Base-by-base conservation (phyloP, 1,140 invertebrate species). In the Steinernema feltiae region DNA sequence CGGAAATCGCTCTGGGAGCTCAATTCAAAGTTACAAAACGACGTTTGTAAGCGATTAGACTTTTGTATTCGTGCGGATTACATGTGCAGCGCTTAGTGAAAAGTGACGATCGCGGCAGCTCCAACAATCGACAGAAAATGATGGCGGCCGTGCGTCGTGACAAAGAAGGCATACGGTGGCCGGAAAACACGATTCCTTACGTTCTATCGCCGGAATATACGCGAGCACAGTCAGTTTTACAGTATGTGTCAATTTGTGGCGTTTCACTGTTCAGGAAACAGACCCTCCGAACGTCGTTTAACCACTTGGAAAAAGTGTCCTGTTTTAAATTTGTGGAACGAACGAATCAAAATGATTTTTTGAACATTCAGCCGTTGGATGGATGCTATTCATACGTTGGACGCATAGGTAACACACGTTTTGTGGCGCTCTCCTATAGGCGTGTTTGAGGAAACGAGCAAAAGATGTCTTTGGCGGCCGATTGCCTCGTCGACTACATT, bases 381-480 rank as follows among this genome's bases (percentile, higher is more conserved):
- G 78, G 78, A 32, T 79, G 78, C 48, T 79, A 79, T 30, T 78
- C 76, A 0, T 79, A 71, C 48, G 78, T 79, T 30, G 78, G 78
- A 0, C 73, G 71, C 63, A 78, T 74, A 29, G 72, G 72, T 73
- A 29, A 73, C 15, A 70, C 31, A n/a, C 3, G 1, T 27, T 29
- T 27, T 18, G 12, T 63, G 12, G 53, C 15, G 12, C 3, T 18
- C 24, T 12, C 48, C 2, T 48, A 12, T 41, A 3, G 18, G 35
- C 27, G 7, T 30, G 18, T 1, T 46, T 32, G 31, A 48, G 78
- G 78, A 1, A 75, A 75, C 2, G 31, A 70, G 35, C 78, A 79
- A 41, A 32, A 69, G 2, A 27, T 79, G 18, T 78, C 76, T 21
- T 53, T 79, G 27, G 71, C 78, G 15, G 71, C 48, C 41, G 78